Conservation (phyloP, 2,113 vertebrate genomes). For the Tympanuchus pallidicinctus region DNA sequence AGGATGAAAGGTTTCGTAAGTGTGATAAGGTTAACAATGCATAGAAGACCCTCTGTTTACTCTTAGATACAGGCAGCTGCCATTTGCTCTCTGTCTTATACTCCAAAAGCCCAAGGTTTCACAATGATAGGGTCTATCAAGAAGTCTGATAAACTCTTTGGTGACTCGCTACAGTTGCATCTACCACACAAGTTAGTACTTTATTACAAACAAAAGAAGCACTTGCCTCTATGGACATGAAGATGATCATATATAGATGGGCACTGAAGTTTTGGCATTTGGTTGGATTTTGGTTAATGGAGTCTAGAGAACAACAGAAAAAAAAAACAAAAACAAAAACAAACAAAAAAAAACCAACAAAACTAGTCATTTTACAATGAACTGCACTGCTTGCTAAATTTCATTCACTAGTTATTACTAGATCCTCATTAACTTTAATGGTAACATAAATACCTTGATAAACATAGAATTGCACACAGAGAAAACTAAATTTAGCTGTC, state of each 20-base stretch:
- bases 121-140: too few species aligned
- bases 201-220: background rate
- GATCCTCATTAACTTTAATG: background rate
- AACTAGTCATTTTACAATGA: background rate
- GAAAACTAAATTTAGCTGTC: background rate
- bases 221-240: background rate
- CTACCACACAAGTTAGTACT: background rate
- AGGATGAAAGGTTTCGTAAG: too few species aligned
- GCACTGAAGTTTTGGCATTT: background rate
- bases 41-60: too few species aligned
- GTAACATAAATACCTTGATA: slow-evolving; percentile 7
- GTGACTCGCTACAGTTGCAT: too few species aligned
- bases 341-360: background rate
- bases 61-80: too few species aligned
- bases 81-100: too few species aligned
- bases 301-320: background rate
- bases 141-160: too few species aligned
- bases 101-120: too few species aligned
- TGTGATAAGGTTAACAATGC: too few species aligned
- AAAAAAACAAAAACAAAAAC: background rate
- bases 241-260: background rate
- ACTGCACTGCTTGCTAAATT: background rate
- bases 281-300: background rate
- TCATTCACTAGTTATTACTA: background rate
- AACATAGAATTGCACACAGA: background rate